These are phyloP conservation scores for Pseudomugil tenellus DNA, from an alignment of 2,797 vertebrate species.

Conservation along the genomic window DNA sequence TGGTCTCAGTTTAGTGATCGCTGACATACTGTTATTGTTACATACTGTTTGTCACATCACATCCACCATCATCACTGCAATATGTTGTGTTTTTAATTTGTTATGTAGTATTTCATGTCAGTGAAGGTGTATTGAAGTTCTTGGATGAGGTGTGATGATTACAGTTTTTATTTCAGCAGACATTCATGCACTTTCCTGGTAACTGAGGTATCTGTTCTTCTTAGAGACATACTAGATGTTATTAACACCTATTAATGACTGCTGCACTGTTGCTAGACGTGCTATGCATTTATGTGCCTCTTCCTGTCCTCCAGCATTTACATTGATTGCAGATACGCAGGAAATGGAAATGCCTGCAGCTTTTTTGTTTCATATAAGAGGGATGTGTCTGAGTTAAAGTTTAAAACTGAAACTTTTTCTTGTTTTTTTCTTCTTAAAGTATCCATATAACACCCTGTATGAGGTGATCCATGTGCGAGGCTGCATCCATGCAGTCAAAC, in stretches of 20 bases:
- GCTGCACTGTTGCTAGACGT: background rate
- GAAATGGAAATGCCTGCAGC: background rate
- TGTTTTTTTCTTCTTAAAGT: conserved; percentile 10
- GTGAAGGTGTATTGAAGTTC: no score
- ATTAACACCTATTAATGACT: background rate
- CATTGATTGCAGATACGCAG: background rate
- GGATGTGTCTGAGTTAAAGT: background rate
- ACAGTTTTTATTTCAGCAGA: background rate
- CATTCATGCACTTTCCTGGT: background rate
- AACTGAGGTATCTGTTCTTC: background rate
- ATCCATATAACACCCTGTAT: conserved; percentile 85
- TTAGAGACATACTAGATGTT: background rate
- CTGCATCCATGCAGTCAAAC: conserved; percentile 91
- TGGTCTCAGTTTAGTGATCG: no score
- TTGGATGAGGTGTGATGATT: no score
- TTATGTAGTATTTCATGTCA: no score
- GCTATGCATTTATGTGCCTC: background rate
- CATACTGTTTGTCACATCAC: no score
- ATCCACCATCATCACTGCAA: no score
- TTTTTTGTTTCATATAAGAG: background rate
- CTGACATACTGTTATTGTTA: no score
- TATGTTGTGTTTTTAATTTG: no score
- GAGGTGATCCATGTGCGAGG: conserved; percentile 88
- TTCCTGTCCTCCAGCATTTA: background rate
- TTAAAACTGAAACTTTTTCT: conserved; percentile 22